These are phyloP conservation scores for Enteromius afrohamiltoni DNA, from an alignment of 2,797 vertebrate genomes.

Conservation along the genomic window DNA sequence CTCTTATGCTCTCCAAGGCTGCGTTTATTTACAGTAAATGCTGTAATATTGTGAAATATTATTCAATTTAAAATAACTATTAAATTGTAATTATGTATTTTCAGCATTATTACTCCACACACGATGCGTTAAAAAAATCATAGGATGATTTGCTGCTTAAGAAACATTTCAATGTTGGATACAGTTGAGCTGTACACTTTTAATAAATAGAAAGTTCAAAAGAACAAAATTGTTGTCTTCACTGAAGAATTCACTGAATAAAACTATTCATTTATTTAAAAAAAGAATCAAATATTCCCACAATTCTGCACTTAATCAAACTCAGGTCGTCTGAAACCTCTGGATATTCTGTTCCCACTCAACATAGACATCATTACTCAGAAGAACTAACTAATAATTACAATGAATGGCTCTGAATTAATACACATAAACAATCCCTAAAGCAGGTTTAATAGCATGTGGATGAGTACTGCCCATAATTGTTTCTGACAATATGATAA, in stretches of 20 bases:
- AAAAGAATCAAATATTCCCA: background rate
- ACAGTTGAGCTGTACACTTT: background rate
- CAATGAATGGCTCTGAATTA: background rate
- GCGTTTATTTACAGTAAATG: background rate
- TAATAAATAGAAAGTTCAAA: background rate
- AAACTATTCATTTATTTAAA: background rate
- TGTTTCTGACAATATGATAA: background rate
- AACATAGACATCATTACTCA: background rate
- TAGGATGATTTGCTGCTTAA: background rate
- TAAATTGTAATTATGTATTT: background rate
- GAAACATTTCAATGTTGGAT: background rate
- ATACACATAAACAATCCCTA: background rate
- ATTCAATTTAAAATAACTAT: background rate
- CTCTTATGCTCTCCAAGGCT: background rate
- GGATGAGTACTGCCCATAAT: constrained; percentile 2
- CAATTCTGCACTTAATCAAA: background rate
- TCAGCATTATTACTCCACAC: background rate
- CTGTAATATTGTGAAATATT: background rate
- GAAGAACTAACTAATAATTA: background rate
- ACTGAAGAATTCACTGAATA: background rate
- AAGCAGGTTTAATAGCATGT: background rate
- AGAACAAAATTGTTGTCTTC: background rate
- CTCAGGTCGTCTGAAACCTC: constrained; percentile 42
- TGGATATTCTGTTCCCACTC: background rate
- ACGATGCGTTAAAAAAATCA: background rate